phyloP scores from a whole-genome alignment of 2,113 vertebrate species.

The Semicossyphus pulcher region DNA sequence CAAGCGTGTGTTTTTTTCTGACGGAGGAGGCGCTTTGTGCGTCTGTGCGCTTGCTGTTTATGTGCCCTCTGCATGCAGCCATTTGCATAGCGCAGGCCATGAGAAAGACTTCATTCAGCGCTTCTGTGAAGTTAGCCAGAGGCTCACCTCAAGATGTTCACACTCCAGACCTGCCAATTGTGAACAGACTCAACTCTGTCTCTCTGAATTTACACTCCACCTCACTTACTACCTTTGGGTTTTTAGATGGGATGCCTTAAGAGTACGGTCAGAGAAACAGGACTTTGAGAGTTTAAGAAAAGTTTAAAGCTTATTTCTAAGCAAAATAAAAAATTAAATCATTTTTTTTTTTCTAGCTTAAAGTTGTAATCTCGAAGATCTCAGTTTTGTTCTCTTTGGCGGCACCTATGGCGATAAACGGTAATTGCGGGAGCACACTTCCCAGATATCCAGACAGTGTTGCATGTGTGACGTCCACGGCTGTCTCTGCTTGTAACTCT shows the following conservation, averaged over 20 bases:
- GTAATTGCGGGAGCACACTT: too few relatives aligned
- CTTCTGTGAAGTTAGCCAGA: conserved; percentile 63
- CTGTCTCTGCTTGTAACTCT: too few relatives aligned
- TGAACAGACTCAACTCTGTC: conserved; percentile 68
- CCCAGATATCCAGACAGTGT: too few relatives aligned
- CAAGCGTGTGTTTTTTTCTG: conserved; percentile 36
- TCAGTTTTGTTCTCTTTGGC: too few relatives aligned
- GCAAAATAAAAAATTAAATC: not conserved
- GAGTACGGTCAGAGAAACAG: conserved; percentile 1
- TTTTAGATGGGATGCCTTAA: conserved; percentile 19
- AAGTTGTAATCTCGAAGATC: too few relatives aligned
- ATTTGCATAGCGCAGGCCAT: conserved; percentile 58
- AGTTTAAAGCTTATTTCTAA: not conserved
- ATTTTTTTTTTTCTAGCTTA: too few relatives aligned
- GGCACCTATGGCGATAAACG: too few relatives aligned
- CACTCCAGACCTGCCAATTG: conserved; percentile 62
- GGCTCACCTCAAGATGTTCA: conserved; percentile 67
- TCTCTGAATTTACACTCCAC: conserved; percentile 35
- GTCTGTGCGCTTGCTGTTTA: conserved; percentile 5
- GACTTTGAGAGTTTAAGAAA: not conserved
- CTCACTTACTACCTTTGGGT: not conserved
- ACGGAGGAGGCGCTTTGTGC: conserved; percentile 22
- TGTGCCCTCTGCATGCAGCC: conserved; percentile 19
- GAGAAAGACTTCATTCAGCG: conserved; percentile 76
- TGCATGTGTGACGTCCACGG: too few relatives aligned